Conservation (phyloP, 1,140 invertebrate species). For the Brachionus rotundiformis region DNA sequence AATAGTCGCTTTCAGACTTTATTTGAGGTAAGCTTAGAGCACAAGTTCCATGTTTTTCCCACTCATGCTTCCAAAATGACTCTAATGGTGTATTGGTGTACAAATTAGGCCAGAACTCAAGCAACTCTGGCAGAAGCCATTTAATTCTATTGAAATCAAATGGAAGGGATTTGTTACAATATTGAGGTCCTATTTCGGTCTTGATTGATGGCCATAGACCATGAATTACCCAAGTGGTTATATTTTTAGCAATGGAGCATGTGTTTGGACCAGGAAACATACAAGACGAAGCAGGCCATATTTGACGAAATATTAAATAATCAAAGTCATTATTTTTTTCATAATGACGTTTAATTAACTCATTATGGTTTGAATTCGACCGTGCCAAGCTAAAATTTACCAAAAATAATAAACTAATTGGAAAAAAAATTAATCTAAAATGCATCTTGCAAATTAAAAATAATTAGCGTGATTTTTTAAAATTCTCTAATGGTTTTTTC, state of each 20-base stretch:
- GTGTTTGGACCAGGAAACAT: constrained; percentile 39
- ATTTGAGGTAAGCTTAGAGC: constrained; percentile 29
- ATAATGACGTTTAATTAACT: background rate
- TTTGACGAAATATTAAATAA: constrained; percentile 49
- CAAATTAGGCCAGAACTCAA: constrained; percentile 51
- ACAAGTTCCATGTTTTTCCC: constrained; percentile 52
- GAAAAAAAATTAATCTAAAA: background rate
- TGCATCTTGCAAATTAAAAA: background rate
- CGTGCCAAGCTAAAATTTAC: background rate
- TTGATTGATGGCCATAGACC: constrained; percentile 45
- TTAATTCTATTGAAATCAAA: constrained; percentile 31
- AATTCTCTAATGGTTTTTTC: background rate
- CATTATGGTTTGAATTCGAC: background rate
- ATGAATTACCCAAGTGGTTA: constrained; percentile 48
- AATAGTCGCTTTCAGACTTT: constrained; percentile 37
- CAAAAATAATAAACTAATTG: background rate
- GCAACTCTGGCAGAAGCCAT: background rate
- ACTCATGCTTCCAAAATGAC: constrained; percentile 52
- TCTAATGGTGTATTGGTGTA: constrained; percentile 39
- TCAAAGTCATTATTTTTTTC: constrained; percentile 12
- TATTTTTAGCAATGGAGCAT: constrained; percentile 19
- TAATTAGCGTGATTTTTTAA: background rate
- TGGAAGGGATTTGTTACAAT: constrained; percentile 42
- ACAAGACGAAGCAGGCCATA: constrained; percentile 48
- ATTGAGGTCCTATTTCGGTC: constrained; percentile 42